Evolutionary conservation across 2,113 vertebrate species (phyloP).

Genomic region (Butastur rufipennis): DNA sequence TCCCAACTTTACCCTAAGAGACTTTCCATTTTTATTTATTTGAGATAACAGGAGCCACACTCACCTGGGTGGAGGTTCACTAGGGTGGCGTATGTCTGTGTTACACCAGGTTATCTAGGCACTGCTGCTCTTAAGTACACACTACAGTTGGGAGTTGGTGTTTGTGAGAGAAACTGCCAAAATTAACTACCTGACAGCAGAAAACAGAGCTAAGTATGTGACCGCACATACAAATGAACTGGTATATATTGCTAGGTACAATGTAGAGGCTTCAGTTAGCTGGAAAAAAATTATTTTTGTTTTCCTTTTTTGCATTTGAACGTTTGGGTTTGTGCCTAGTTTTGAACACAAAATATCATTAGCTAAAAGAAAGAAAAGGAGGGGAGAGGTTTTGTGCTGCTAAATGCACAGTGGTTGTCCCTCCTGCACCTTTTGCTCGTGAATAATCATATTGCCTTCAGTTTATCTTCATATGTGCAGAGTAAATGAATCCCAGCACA

Average conservation of each 20-base stretch:
- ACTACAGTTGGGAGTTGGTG: background rate
- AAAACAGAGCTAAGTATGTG: background rate
- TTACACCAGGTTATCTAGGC: fast-evolving
- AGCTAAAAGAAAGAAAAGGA: background rate
- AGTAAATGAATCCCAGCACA: background rate
- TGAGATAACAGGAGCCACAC: background rate
- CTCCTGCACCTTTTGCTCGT: background rate
- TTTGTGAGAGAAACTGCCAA: background rate
- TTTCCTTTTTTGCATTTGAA: background rate
- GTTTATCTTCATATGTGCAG: constrained; percentile 22
- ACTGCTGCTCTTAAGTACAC: background rate
- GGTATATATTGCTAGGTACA: constrained; percentile 9
- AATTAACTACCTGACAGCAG: background rate
- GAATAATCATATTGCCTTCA: constrained; percentile 4
- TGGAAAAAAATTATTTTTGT: background rate
- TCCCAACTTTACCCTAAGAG: background rate
- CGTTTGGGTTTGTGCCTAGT: background rate
- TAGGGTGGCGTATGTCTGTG: background rate
- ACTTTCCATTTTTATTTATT: background rate
- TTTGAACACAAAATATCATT: background rate
- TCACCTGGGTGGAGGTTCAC: background rate
- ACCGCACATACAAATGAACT: background rate
- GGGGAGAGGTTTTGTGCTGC: background rate
- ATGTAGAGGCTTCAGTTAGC: background rate
- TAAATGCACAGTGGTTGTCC: background rate